Conservation (phyloP, 2,113 vertebrate genomes). For the Tachycineta bicolor region DNA sequence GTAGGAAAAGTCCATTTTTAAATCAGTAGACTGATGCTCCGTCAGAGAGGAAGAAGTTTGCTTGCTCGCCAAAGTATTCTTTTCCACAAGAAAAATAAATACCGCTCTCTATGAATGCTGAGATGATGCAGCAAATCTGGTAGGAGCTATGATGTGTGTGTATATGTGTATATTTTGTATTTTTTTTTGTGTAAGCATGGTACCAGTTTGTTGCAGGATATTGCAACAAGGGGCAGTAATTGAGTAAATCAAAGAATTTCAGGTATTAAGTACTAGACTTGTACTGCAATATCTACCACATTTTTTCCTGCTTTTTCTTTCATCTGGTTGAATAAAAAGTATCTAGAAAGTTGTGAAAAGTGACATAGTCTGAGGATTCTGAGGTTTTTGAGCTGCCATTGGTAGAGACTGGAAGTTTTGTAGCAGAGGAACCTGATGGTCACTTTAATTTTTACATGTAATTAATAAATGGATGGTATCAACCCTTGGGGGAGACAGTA, state of each 20-base stretch:
- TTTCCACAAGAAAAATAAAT: not conserved
- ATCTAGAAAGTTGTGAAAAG: not conserved
- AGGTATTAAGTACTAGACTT: not conserved
- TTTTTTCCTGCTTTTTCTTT: not conserved
- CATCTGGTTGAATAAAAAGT: not conserved
- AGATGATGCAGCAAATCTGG: not conserved
- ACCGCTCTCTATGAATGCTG: not conserved
- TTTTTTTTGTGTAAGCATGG: not conserved
- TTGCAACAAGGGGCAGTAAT: not conserved
- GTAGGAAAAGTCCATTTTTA: not conserved
- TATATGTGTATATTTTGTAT: not conserved
- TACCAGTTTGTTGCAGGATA: not conserved
- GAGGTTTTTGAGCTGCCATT: not conserved
- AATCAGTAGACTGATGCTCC: not conserved
- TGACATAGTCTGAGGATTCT: not conserved
- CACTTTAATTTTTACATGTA: not conserved
- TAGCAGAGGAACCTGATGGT: not conserved
- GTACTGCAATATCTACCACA: not conserved
- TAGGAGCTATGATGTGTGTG: not conserved
- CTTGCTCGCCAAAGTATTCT: not conserved
- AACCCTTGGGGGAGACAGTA: not conserved
- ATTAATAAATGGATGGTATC: not conserved
- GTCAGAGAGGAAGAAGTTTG: not conserved
- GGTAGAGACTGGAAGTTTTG: not conserved
- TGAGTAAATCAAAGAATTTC: not conserved